phyloP scores from a whole-genome alignment of 2,113 vertebrate genomes.

The Cyprinodon brontotheroides region DNA sequence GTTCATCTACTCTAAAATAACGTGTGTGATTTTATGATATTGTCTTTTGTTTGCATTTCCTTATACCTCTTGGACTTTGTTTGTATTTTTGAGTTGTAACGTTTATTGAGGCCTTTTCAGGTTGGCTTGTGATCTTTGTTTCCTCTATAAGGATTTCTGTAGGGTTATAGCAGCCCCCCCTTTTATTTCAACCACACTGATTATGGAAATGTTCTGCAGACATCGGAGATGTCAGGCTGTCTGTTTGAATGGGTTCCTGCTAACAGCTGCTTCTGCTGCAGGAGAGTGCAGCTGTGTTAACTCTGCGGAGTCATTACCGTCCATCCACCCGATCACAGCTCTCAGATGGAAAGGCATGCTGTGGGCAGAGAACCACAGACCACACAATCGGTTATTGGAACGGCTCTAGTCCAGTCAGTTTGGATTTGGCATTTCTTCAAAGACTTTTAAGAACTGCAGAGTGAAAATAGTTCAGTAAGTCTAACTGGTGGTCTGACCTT shows the following conservation, averaged over 20 bases:
- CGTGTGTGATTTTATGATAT: slow-evolving; percentile 21
- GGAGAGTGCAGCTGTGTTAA: slow-evolving; percentile 67
- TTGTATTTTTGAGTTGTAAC: slow-evolving; percentile 13
- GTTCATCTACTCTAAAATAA: slow-evolving; percentile 16
- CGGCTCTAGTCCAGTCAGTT: slow-evolving; percentile 31
- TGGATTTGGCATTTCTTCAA: slow-evolving; percentile 40
- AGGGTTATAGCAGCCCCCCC: slow-evolving; percentile 4
- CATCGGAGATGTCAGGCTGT: slow-evolving; percentile 50
- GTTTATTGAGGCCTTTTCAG: background rate
- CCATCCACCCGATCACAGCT: slow-evolving; percentile 60
- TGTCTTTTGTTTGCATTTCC: background rate
- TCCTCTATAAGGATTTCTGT: background rate
- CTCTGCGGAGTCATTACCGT: slow-evolving; percentile 55
- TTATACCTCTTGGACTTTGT: background rate
- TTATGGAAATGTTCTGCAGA: slow-evolving; percentile 41
- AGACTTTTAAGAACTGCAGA: slow-evolving; percentile 1
- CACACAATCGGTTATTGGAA: slow-evolving; percentile 53
- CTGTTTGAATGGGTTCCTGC: slow-evolving; percentile 39
- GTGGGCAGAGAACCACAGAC: slow-evolving; percentile 55
- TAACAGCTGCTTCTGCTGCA: slow-evolving; percentile 50
- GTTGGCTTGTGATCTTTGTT: background rate
- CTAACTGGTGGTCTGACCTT: slow-evolving; percentile 24
- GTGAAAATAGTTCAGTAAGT: slow-evolving; percentile 17
- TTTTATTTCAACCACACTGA: slow-evolving; percentile 20
- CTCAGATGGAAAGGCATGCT: slow-evolving; percentile 65